These are phyloP conservation scores for Varanus salvator DNA, from an alignment of 2,113 vertebrate species.

Conservation along the genomic window DNA sequence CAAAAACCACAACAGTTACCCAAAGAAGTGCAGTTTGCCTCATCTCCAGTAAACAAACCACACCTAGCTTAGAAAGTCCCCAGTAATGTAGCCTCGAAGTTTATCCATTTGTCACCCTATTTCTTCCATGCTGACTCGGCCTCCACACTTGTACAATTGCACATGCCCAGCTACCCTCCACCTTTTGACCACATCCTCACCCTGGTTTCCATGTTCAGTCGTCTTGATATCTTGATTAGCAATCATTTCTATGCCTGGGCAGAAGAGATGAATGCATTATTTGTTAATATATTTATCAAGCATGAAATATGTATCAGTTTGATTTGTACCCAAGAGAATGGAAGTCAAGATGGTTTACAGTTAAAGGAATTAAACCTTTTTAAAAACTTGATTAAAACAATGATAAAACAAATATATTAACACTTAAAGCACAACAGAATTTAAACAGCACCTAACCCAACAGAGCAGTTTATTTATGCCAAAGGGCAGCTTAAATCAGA, in stretches of 20 bases:
- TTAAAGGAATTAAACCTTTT: too few relatives aligned
- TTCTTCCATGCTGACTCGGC: background rate
- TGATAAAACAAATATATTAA: too few relatives aligned
- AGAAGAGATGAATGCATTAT: background rate
- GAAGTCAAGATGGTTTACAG: too few relatives aligned
- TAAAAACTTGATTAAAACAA: too few relatives aligned
- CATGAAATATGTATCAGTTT: background rate
- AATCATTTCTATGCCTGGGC: background rate
- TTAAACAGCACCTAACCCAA: too few relatives aligned
- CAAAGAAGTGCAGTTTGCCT: background rate
- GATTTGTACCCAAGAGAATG: background rate
- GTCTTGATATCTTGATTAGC: background rate
- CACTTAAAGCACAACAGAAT: too few relatives aligned
- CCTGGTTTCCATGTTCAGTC: background rate
- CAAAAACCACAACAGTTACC: background rate
- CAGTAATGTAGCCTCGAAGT: background rate
- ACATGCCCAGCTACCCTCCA: background rate
- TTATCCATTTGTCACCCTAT: background rate
- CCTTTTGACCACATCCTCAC: background rate
- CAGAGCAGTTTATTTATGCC: too few relatives aligned
- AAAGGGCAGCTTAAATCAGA: too few relatives aligned
- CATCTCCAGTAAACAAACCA: background rate
- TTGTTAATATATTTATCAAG: background rate
- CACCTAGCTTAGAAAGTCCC: background rate
- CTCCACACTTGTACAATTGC: background rate